Conservation (phyloP, 2,113 vertebrate species). For the Eolophus roseicapilla region DNA sequence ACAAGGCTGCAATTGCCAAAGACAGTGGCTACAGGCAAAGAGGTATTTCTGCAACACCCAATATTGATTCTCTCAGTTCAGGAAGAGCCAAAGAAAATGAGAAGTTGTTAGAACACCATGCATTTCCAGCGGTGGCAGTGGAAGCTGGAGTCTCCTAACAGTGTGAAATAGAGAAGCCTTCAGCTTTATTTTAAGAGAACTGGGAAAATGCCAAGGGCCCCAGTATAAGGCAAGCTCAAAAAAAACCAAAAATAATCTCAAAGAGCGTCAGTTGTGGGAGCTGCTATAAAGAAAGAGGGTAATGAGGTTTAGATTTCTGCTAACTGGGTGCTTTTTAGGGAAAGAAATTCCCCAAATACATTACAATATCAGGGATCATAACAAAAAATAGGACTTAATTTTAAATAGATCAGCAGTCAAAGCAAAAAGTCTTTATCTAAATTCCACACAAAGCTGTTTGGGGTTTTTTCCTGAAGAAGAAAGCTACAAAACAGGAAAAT, state of each 20-base stretch:
- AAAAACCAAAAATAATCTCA: neutral
- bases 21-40: neutral
- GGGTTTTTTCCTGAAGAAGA: neutral
- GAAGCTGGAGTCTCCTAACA: neutral
- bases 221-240: neutral
- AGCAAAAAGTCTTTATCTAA: neutral
- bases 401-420: neutral
- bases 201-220: neutral
- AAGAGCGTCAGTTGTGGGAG: neutral
- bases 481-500: neutral
- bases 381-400: accelerated
- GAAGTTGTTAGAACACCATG: neutral
- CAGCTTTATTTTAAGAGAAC: neutral
- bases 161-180: slow-evolving; percentile 26
- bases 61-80: neutral
- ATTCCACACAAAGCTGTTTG: accelerated
- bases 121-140: neutral
- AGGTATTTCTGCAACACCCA: neutral
- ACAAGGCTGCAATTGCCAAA: neutral
- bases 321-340: neutral
- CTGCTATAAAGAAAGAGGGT: neutral
- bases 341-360: neutral
- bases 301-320: neutral
- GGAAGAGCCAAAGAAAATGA: slow-evolving; percentile 31
- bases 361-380: neutral